Base-by-base conservation (phyloP, 2,113 vertebrate species). In the Brachyistius frenatus region DNA sequence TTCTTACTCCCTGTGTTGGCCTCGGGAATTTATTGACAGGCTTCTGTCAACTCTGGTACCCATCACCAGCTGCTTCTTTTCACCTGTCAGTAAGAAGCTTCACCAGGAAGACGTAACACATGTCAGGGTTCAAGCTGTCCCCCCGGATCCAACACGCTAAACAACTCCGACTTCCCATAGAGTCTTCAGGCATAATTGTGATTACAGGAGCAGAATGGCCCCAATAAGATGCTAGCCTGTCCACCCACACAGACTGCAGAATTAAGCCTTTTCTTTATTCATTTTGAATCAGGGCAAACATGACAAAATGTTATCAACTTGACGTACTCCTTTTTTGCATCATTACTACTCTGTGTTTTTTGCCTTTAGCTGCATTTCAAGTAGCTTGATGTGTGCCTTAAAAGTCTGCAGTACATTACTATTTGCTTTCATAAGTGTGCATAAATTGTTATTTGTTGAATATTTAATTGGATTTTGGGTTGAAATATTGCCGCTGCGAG, bases 51-150 rank as follows among this genome's bases (percentile, higher is more conserved):
- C 53, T 75, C 30, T 56, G 50, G 79, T 82, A 11, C 66, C 67
- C 61, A 75, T 57, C 66, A 56, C 49, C 50, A 56, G 39, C 54
- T 68, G 63, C 57, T 62, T 30, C 66, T 57, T 49, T 57, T 82
- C 66, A 75, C 71, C 71, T 76, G 84, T 71, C 70, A 78, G 52
- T 8, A 15, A 62, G 14, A 65, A 66, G 30, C 61, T 66, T 74
- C 13, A 36, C 39, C 37, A 71, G 41, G 66, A 44, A 33, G 30
- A 4, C 6, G 7, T 23, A 79, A 37, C 55, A 76, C 52, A 54
- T 62, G 66, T 55, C 55, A 55, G 39, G 71, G 37, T 35, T 78
- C 61, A 78, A 37, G 32, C 57, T 49, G 54, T 63, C 57, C 57
- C 39, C 13, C 11, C 46, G 52, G 52, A 80, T 72, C 49, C n/a